phyloP scores from a whole-genome alignment of 2,113 vertebrate genomes.

The Toxotes jaculatrix region DNA sequence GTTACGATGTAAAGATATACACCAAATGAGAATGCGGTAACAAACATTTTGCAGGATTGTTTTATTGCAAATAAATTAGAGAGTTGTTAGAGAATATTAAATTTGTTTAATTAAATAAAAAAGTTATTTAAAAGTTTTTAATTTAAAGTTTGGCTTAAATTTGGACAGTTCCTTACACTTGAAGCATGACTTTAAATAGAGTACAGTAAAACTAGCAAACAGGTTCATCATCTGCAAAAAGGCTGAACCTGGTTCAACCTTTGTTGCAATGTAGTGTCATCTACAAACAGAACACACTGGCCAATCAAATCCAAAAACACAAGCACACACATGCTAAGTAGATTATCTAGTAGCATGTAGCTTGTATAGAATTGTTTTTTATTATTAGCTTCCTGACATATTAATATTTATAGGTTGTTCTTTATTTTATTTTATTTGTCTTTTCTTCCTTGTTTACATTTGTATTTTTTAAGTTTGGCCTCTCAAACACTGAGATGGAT shows the following conservation, averaged over 20 bases:
- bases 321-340: not conserved
- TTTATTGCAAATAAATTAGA: no score
- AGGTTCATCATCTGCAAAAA: not conserved
- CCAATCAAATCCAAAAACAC: not conserved
- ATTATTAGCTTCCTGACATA: not conserved
- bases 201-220: not conserved
- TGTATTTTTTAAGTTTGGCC: not conserved
- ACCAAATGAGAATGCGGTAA: not conserved
- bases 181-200: no score
- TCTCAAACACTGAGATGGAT: not conserved
- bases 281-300: not conserved
- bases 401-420: not conserved
- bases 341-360: not conserved
- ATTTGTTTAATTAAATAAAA: no score
- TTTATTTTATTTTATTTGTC: not conserved
- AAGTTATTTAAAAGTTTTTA: no score
- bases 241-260: not conserved
- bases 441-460: not conserved
- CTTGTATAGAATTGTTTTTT: not conserved
- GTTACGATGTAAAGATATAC: no score
- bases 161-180: no score
- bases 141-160: no score
- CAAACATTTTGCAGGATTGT: not conserved
- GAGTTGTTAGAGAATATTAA: no score
- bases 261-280: not conserved